Conservation (phyloP, 2,113 vertebrate species). For the Salvelinus sp. region DNA sequence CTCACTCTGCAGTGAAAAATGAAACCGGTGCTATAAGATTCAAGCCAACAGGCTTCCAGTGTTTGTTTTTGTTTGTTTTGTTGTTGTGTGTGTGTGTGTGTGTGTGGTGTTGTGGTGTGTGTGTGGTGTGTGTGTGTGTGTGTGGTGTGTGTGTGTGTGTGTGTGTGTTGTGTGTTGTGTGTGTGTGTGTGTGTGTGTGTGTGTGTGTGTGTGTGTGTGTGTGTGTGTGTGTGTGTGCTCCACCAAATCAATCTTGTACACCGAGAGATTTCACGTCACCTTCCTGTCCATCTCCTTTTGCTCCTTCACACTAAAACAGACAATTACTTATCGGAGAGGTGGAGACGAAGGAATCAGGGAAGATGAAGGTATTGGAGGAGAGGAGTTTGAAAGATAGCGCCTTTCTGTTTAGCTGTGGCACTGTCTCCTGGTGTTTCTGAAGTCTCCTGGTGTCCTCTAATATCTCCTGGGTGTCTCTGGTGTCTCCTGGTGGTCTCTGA, state of each 20-base stretch:
- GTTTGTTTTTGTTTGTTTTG: no score
- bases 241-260: constrained; percentile 3
- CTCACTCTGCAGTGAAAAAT: neutral
- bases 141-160: neutral
- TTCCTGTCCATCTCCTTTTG: neutral
- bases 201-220: no score
- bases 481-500: no score
- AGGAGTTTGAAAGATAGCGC: neutral
- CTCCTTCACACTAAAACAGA: constrained; percentile 12
- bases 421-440: neutral
- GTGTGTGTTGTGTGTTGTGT: neutral
- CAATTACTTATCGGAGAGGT: neutral
- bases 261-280: neutral
- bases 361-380: constrained; percentile 9
- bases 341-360: neutral
- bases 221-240: neutral
- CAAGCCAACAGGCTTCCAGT: neutral
- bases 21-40: neutral
- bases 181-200: neutral
- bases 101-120: no score
- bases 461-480: no score
- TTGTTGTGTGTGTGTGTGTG: neutral
- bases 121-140: neutral
- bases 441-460: no score
- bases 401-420: neutral